These are phyloP conservation scores for Lasius fuliginosus DNA, from an alignment of 2,888 invertebrate genomes.

Conservation along the genomic window DNA sequence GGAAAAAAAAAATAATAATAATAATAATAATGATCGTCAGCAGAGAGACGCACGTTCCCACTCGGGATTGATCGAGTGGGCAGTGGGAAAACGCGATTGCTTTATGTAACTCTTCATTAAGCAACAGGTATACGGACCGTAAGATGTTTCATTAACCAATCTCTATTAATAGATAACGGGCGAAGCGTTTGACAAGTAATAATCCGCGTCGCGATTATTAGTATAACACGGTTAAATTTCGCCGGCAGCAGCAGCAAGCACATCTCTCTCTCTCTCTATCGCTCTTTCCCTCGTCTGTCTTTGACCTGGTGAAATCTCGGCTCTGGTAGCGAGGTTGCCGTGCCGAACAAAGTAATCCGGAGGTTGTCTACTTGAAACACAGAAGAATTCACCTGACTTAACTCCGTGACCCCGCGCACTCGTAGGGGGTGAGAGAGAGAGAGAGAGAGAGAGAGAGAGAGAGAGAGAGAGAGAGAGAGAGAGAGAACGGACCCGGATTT, in stretches of 20 bases:
- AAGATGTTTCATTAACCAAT: background rate
- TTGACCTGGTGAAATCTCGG: constrained; percentile 46
- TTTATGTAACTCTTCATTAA: constrained; percentile 42
- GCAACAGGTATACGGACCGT: background rate
- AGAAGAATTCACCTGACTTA: constrained; percentile 69
- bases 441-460: too few relatives aligned
- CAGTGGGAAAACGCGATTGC: constrained; percentile 39
- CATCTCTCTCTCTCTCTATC: background rate
- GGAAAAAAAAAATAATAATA: constrained; percentile 27
- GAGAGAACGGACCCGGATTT: constrained; percentile 71
- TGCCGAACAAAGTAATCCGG: constrained; percentile 58
- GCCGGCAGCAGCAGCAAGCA: background rate
- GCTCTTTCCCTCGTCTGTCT: constrained; percentile 17
- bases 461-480: too few relatives aligned
- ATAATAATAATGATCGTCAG: constrained; percentile 35
- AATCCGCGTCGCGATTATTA: background rate
- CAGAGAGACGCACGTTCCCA: constrained; percentile 34
- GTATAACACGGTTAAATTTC: constrained; percentile 28
- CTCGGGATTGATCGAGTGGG: constrained; percentile 43
- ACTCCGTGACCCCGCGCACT: constrained; percentile 65
- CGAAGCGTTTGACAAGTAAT: constrained; percentile 13
- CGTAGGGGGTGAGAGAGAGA: background rate
- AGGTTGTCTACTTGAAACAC: constrained; percentile 63
- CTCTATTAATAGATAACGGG: constrained; percentile 23
- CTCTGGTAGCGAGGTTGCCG: constrained; percentile 24